phyloP scores from a whole-genome alignment of 2,888 invertebrate species.

The Drosophila barbarae region DNA sequence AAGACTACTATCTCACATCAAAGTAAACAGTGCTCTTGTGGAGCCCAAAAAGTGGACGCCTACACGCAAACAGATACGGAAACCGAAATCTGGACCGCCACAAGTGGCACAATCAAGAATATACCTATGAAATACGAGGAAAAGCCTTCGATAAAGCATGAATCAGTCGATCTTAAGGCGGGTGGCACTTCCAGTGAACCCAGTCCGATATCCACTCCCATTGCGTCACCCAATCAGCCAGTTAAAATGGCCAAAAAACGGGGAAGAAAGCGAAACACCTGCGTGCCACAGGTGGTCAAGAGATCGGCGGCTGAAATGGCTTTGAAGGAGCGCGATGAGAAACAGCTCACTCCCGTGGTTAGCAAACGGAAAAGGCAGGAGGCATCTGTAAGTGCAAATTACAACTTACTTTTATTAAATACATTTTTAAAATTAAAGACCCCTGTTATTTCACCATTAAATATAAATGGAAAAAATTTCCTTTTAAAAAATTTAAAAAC shows the following conservation, averaged over 20 bases:
- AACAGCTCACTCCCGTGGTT: slow-evolving; percentile 59
- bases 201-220: neutral
- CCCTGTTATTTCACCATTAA: neutral
- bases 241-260: slow-evolving; percentile 50
- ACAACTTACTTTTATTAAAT: neutral
- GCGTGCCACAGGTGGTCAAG: slow-evolving; percentile 74
- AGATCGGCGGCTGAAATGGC: slow-evolving; percentile 66
- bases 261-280: slow-evolving; percentile 69
- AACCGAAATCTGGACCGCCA: neutral
- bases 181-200: neutral
- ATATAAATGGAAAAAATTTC: too few relatives aligned
- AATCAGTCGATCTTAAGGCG: neutral
- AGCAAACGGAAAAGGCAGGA: slow-evolving; percentile 35
- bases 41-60: slow-evolving; percentile 34
- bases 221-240: neutral
- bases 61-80: slow-evolving; percentile 58
- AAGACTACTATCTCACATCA: slow-evolving; percentile 52
- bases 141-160: slow-evolving; percentile 7
- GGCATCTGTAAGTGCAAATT: neutral
- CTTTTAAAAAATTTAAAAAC: neutral
- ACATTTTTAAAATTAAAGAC: neutral
- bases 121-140: neutral
- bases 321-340: slow-evolving; percentile 62
- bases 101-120: neutral
- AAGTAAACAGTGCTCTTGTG: slow-evolving; percentile 48